These are phyloP conservation scores for Laspeyria flexula DNA, from an alignment of 2,888 invertebrate genomes.

Conservation along the genomic window DNA sequence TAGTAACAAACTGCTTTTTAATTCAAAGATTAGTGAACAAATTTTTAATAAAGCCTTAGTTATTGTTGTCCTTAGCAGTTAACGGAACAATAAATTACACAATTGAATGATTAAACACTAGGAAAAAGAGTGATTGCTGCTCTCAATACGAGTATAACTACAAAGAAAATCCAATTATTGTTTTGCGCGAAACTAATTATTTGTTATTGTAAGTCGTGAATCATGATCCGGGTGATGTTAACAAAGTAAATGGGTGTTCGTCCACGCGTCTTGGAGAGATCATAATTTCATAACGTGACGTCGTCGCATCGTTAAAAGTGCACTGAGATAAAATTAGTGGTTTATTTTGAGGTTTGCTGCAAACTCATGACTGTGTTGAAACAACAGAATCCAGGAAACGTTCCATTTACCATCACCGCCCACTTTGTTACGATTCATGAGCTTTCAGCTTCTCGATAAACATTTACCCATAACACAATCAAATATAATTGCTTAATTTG, in stretches of 20 bases:
- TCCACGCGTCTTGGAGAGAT: conserved; percentile 3
- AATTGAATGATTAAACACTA: neutral
- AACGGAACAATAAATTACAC: too few relatives aligned
- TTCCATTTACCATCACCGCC: conserved; percentile 62
- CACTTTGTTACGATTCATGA: conserved; percentile 47
- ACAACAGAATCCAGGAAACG: conserved; percentile 73
- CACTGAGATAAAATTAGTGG: conserved; percentile 64
- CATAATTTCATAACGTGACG: conserved; percentile 41
- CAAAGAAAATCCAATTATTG: conserved; percentile 10
- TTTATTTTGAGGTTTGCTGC: conserved; percentile 67
- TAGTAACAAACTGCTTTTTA: neutral
- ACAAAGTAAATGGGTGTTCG: conserved; percentile 14
- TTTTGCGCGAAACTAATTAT: conserved; percentile 5
- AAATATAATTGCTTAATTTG: too few relatives aligned
- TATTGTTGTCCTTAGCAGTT: too few relatives aligned
- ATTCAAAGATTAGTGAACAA: neutral
- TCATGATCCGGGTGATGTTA: conserved; percentile 1
- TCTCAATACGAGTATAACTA: neutral
- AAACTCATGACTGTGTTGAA: conserved; percentile 56
- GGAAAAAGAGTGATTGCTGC: neutral
- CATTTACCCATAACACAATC: too few relatives aligned
- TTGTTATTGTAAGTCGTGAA: neutral
- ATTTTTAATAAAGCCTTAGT: too few relatives aligned
- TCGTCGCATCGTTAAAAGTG: conserved; percentile 50
- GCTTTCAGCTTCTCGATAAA: conserved; percentile 58